A percentile compares a stretch with the other conserved stretches of the same genome.
Evolutionary conservation across 2,797 vertebrate species (phyloP).

Genomic region (Spea hammondii): DNA sequence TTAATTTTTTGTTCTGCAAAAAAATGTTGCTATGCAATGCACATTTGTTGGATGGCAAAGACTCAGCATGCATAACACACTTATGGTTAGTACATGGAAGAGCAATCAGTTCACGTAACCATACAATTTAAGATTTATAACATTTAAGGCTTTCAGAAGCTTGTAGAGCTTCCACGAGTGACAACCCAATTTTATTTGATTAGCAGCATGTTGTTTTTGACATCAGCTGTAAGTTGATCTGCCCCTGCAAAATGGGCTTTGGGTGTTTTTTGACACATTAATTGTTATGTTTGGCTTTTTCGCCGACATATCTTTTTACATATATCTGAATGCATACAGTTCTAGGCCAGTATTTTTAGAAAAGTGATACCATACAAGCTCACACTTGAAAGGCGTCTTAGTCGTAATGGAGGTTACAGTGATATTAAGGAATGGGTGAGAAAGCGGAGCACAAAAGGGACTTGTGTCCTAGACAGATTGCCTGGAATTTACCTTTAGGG

Average conservation of each 20-base stretch:
- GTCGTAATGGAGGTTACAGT: constrained; percentile 61
- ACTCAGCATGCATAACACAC: constrained; percentile 22
- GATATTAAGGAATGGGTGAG: constrained; percentile 61
- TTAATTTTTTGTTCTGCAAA: constrained; percentile 8
- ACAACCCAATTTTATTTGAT: constrained; percentile 53
- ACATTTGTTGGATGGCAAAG: constrained; percentile 13
- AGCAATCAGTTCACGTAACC: constrained; percentile 19
- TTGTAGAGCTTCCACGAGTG: constrained; percentile 47
- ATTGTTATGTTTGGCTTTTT: constrained; percentile 61
- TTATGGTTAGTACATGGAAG: constrained; percentile 22
- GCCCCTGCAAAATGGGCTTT: constrained; percentile 51
- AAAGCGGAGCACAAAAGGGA: constrained; percentile 76
- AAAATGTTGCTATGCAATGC: constrained; percentile 17
- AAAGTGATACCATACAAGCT: constrained; percentile 79
- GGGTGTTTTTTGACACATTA: constrained; percentile 54
- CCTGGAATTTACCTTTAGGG: constrained; percentile 88
- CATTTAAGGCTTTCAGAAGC: constrained; percentile 17
- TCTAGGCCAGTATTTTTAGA: constrained; percentile 60
- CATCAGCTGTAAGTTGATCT: constrained; percentile 57
- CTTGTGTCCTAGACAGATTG: constrained; percentile 81
- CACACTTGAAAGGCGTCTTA: constrained; percentile 73
- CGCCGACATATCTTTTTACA: constrained; percentile 57
- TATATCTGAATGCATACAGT: constrained; percentile 55
- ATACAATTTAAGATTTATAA: constrained; percentile 12
- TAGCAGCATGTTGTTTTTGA: constrained; percentile 56